A percentile compares a stretch with the other conserved stretches of the same genome.
These are phyloP conservation scores for Sarcophaga carnaria DNA, from an alignment of 2,888 invertebrate species.

Conservation along the genomic window DNA sequence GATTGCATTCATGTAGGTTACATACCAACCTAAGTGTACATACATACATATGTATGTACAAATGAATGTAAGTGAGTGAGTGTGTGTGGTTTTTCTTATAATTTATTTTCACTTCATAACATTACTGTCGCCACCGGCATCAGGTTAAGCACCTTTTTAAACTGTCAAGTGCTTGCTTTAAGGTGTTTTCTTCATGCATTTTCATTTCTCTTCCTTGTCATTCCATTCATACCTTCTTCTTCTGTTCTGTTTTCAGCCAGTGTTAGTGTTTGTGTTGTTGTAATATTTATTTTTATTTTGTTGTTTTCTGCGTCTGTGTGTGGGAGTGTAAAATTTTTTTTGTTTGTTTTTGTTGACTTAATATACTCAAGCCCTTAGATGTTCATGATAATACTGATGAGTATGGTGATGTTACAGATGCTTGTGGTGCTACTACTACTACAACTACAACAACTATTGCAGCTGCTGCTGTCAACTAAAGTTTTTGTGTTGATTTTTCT, in stretches of 20 bases:
- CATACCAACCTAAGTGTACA: background rate
- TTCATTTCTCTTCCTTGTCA: constrained; percentile 18
- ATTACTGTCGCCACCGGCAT: constrained; percentile 76
- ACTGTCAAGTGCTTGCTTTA: constrained; percentile 77
- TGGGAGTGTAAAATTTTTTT: background rate
- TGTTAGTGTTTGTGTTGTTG: constrained; percentile 29
- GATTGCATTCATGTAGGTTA: background rate
- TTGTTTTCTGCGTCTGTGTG: constrained; percentile 25
- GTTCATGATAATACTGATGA: constrained; percentile 21
- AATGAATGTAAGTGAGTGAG: background rate
- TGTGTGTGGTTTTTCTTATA: constrained; percentile 49
- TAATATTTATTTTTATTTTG: constrained; percentile 11
- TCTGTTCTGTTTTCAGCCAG: background rate
- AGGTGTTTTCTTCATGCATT: constrained; percentile 52
- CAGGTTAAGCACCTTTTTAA: constrained; percentile 80
- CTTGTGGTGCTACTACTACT: background rate
- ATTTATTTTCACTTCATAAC: constrained; percentile 66
- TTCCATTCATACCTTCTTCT: background rate
- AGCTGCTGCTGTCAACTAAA: background rate
- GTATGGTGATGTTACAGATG: background rate
- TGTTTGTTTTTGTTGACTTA: constrained; percentile 15
- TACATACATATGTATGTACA: background rate
- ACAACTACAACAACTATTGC: background rate
- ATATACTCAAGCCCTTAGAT: constrained; percentile 22
- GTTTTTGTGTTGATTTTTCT: constrained; percentile 9